Evolutionary conservation across 1,140 invertebrate species (phyloP), one percentile per base, ranked within the genome.

Genomic region (Latrodectus geometricus): DNA sequence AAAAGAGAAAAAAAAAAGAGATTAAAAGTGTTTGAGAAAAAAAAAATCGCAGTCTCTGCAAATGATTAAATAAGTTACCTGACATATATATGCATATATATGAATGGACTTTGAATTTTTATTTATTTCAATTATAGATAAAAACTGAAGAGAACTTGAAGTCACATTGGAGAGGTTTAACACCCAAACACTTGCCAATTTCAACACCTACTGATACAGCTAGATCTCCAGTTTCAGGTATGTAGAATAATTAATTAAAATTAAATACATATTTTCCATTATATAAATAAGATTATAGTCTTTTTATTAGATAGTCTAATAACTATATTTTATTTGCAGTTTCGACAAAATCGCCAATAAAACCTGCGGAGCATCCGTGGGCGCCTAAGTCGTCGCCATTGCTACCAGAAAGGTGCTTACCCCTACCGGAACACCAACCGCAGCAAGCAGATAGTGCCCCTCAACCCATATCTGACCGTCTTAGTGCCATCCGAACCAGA

Each of bases 181-280:
- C 50, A 0, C 56, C 61, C 14, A 84, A 76, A 35, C 8, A 23
- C 49, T n/a, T 21, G 9, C 61, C 75, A 5, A 14, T 76, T 8
- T 21, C 73, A n/a, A 23, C 23, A 15, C n/a, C 50, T 20, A 21
- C 35, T 23, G 68, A 68, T 9, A 23, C 52, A 1, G 61, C 61
- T 9, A 84, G 76, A 12, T 76, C 82, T 14, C 82, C 82, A 17
- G 73, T 68, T 61, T 76, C 76, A 84, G 80, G 82, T 61, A 61
- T 35, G 5, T 35, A 35, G 35, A 35, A 5, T 35, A 35, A 35
- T 35, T 35, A 35, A 35, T 35, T 35, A 35, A 35, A 35, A 35
- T 35, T 35, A 5, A 35, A 35, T 35, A 35, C 2, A 35, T 35
- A 35, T 35, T 3, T 35, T 35, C 35, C 35, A 5, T 35, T 1